phyloP scores from a whole-genome alignment of 1,140 invertebrate genomes.

The Drosophila lacteicornis region DNA sequence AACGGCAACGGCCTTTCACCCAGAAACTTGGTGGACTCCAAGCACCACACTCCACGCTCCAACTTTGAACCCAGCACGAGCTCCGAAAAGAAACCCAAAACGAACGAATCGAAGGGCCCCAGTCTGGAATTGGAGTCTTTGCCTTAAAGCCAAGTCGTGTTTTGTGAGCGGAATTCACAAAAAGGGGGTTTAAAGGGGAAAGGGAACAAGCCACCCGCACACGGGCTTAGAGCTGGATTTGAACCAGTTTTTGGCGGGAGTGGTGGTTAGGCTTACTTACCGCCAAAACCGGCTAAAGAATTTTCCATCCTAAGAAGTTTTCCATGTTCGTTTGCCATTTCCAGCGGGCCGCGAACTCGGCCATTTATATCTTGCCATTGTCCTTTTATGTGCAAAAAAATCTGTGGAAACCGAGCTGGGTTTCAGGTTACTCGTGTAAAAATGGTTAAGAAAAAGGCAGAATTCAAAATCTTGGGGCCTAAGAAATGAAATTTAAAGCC shows the following conservation, averaged over 20 bases:
- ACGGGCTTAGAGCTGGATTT: conserved; percentile 43
- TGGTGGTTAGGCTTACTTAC: conserved; percentile 43
- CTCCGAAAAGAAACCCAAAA: conserved; percentile 21
- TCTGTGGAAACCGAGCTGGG: background rate
- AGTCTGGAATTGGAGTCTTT: conserved; percentile 33
- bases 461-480: background rate
- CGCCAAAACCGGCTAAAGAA: conserved; percentile 77
- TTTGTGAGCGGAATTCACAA: conserved; percentile 15
- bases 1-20: conserved; percentile 65
- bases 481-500: no score
- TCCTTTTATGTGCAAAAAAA: conserved; percentile 44
- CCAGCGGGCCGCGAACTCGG: conserved; percentile 21
- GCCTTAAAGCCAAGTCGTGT: conserved; percentile 57
- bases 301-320: conserved; percentile 74
- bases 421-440: background rate
- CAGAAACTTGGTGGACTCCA: conserved; percentile 40
- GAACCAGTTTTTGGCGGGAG: conserved; percentile 76
- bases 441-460: background rate
- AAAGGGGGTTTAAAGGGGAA: background rate
- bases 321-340: conserved; percentile 77
- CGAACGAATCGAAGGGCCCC: conserved; percentile 43
- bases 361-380: conserved; percentile 28
- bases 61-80: conserved; percentile 75
- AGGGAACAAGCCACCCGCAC: conserved; percentile 65
- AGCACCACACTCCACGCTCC: conserved; percentile 27